phyloP scores from a whole-genome alignment of 2,113 vertebrate genomes.

The Condylura cristata region DNA sequence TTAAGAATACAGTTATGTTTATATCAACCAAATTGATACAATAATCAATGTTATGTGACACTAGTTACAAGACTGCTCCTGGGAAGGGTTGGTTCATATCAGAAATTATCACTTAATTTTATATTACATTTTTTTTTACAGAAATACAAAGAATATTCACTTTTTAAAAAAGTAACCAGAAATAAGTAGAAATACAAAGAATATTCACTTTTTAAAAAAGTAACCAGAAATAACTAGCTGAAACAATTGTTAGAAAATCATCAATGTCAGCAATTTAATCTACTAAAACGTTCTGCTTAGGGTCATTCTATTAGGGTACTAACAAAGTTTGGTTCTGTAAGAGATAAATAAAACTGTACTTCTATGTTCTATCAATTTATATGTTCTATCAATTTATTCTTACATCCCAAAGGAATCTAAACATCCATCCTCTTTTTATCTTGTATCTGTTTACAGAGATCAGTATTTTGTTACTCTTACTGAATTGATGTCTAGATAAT shows the following conservation, averaged over 20 bases:
- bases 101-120: not conserved
- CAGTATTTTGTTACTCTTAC: not conserved
- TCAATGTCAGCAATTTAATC: not conserved
- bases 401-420: not conserved
- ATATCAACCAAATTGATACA: not conserved
- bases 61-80: not conserved
- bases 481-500: not conserved
- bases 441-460: not conserved
- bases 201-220: not conserved
- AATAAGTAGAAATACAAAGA: not conserved
- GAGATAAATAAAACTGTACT: slow-evolving; percentile 5
- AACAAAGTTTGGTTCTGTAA: not conserved
- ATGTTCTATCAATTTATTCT: not conserved
- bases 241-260: not conserved
- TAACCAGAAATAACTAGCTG: not conserved
- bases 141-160: not conserved
- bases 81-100: not conserved
- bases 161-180: not conserved
- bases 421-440: not conserved
- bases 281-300: too few species aligned
- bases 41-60: not conserved
- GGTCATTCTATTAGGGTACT: not conserved
- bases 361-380: not conserved
- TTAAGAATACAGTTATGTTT: not conserved
- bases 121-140: accelerated